phyloP scores from a whole-genome alignment of 2,888 invertebrate species.

The Drosophila phalerata region DNA sequence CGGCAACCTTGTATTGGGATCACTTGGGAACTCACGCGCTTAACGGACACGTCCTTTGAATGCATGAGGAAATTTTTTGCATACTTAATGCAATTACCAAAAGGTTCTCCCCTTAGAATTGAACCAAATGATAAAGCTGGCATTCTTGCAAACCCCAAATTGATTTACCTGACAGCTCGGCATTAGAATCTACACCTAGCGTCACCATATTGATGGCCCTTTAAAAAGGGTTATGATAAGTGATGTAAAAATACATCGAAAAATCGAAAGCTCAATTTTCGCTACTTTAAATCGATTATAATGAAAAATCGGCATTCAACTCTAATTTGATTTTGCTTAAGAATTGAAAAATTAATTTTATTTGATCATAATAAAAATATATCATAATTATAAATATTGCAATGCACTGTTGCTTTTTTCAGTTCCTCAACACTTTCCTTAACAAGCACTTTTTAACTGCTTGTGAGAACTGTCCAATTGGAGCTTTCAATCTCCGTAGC shows the following conservation, averaged over 20 bases:
- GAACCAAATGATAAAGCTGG: conserved; percentile 22
- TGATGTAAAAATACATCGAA: no score
- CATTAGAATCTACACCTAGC: conserved; percentile 26
- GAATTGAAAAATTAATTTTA: no score
- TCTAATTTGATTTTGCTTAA: no score
- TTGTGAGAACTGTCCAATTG: conserved; percentile 2
- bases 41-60: conserved; percentile 57
- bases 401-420: background rate
- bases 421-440: conserved; percentile 6
- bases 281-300: no score
- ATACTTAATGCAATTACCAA: conserved; percentile 80
- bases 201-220: conserved; percentile 36
- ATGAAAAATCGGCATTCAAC: no score
- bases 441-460: conserved; percentile 3
- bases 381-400: no score
- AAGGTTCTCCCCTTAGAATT: conserved; percentile 70
- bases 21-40: conserved; percentile 32
- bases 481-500: conserved; percentile 5
- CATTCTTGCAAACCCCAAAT: conserved; percentile 43
- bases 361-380: no score
- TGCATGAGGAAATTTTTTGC: conserved; percentile 64
- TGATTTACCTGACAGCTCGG: conserved; percentile 66
- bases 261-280: no score
- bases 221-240: conserved; percentile 28
- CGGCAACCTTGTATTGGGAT: conserved; percentile 48